Evolutionary conservation across 2,113 vertebrate species (phyloP).

Genomic region (Odocoileus virginianus): DNA sequence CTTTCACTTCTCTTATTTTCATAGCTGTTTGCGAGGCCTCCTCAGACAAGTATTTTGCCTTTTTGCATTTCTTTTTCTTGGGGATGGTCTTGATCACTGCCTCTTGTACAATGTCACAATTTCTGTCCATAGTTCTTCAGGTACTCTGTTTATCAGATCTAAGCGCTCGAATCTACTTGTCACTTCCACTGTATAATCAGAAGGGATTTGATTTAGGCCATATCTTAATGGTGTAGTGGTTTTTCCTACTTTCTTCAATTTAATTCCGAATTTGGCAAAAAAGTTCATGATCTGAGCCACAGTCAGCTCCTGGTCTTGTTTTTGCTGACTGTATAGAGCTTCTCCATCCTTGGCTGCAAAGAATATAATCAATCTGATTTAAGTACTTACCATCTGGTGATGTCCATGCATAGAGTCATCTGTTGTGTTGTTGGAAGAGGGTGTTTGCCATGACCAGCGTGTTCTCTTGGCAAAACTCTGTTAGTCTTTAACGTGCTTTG

Average conservation of each 20-base stretch:
- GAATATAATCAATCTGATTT: not conserved
- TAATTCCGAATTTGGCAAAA: not conserved
- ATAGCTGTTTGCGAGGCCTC: not conserved
- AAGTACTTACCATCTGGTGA: not conserved
- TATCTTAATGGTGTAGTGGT: not conserved
- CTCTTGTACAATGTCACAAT: not conserved
- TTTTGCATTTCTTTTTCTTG: not conserved
- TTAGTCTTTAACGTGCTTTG: accelerated
- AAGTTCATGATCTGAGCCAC: not conserved
- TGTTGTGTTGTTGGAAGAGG: not conserved
- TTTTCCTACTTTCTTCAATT: not conserved
- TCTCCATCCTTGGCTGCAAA: not conserved
- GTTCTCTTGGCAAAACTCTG: not conserved
- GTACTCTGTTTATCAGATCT: not conserved
- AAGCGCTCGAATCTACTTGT: not conserved
- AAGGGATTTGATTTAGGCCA: not conserved
- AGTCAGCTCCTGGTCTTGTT: not conserved
- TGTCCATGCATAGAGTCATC: not conserved
- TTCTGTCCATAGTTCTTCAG: not conserved
- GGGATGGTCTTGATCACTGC: not conserved
- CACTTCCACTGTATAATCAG: not conserved
- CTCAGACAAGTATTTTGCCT: not conserved
- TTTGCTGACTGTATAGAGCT: not conserved
- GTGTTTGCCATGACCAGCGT: not conserved
- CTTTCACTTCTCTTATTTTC: not conserved